A percentile compares a stretch with the other conserved stretches of the same genome.
Evolutionary conservation across 2,888 invertebrate species (phyloP).

Genomic region (Cantharis nigra): DNA sequence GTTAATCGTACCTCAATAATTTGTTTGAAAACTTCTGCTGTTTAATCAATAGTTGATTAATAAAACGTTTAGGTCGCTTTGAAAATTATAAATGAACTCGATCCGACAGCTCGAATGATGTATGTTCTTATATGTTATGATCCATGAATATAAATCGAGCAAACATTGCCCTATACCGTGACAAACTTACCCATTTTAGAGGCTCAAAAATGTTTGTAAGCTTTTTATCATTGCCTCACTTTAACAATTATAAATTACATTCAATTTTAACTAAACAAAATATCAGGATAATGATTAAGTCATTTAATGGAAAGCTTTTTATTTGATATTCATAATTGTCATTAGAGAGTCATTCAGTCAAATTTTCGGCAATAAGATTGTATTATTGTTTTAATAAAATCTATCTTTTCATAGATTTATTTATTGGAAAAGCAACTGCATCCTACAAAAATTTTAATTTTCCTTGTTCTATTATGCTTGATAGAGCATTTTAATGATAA

Average conservation of each 20-base stretch:
- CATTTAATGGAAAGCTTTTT: not conserved
- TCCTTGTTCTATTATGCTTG: too few species aligned
- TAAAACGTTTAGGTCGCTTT: constrained; percentile 43
- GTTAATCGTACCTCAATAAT: not conserved
- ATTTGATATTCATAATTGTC: not conserved
- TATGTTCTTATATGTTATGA: constrained; percentile 48
- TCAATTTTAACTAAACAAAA: not conserved
- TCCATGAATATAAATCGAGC: constrained; percentile 48
- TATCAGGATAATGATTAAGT: not conserved
- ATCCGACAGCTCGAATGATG: constrained; percentile 47
- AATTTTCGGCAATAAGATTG: too few species aligned
- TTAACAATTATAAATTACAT: not conserved
- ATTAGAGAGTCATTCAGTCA: not conserved
- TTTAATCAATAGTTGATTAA: constrained; percentile 44
- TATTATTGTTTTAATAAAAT: too few species aligned
- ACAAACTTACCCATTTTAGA: constrained; percentile 39
- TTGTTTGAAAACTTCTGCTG: constrained; percentile 25
- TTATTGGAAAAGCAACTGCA: too few species aligned
- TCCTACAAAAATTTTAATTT: too few species aligned
- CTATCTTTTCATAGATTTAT: too few species aligned
- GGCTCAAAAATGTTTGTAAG: not conserved
- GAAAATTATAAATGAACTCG: constrained; percentile 48
- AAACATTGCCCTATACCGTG: constrained; percentile 36
- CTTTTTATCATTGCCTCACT: not conserved
- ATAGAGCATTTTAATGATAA: too few species aligned